Evolutionary conservation across 2,888 invertebrate genomes (phyloP).

Genomic region (Diogma glabrata): DNA sequence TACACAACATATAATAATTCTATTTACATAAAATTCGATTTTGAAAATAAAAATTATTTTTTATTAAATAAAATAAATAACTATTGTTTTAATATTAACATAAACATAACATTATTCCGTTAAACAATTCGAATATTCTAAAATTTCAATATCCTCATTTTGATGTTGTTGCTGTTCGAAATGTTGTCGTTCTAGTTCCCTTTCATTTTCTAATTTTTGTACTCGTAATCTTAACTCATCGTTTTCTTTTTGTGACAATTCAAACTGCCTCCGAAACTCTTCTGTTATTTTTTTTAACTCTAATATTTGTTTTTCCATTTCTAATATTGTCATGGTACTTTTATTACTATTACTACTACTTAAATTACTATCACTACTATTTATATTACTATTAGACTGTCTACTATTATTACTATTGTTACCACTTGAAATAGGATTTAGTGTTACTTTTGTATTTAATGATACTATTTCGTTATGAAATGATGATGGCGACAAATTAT

Average conservation of each 20-base stretch:
- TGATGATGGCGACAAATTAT: neutral
- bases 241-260: slow-evolving; percentile 29
- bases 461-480: neutral
- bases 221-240: slow-evolving; percentile 28
- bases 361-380: neutral
- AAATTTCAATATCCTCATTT: slow-evolving; percentile 2
- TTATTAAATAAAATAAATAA: too few relatives aligned
- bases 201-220: slow-evolving; percentile 26
- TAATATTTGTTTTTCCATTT: slow-evolving; percentile 31
- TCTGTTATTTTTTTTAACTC: slow-evolving; percentile 31
- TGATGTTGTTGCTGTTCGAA: too few relatives aligned
- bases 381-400: neutral
- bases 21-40: too few relatives aligned
- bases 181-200: slow-evolving; percentile 8
- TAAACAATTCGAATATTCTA: slow-evolving; percentile 5
- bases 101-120: too few relatives aligned
- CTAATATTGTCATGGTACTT: slow-evolving; percentile 22
- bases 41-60: too few relatives aligned
- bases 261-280: slow-evolving; percentile 29
- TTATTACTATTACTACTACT: neutral
- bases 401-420: slow-evolving; percentile 5
- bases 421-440: neutral
- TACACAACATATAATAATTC: too few relatives aligned
- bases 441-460: neutral
- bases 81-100: too few relatives aligned